Percentiles rank a stretch among this genome's conserved stretches.
Conservation (phyloP, 2,113 vertebrate species). For the Myiagra hebetior region DNA sequence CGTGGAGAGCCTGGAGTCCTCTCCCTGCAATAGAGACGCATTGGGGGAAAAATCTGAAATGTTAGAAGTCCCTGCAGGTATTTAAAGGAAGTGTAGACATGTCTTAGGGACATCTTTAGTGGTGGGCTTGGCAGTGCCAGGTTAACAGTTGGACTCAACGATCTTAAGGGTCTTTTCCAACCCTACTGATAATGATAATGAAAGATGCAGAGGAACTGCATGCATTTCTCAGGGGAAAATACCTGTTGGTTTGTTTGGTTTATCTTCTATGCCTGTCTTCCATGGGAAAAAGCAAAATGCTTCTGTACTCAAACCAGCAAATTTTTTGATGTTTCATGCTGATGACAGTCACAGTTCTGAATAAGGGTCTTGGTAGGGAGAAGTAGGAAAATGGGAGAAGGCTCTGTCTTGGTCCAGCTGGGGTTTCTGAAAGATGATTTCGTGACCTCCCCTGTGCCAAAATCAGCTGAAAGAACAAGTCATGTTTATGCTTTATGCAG, state of each 20-base stretch:
- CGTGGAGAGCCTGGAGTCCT: background rate
- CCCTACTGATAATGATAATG: background rate
- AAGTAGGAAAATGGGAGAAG: background rate
- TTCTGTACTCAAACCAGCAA: background rate
- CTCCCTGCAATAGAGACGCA: accelerated
- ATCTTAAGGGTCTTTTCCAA: background rate
- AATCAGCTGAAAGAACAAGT: background rate
- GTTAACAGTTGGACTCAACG: background rate
- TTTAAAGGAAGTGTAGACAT: background rate
- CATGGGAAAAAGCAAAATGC: background rate
- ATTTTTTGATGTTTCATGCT: background rate
- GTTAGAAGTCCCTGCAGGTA: background rate
- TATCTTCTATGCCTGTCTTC: background rate
- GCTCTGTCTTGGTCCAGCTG: background rate
- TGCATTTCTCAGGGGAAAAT: background rate
- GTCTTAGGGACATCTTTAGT: background rate
- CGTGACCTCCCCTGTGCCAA: background rate
- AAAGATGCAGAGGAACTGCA: background rate
- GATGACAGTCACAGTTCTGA: background rate
- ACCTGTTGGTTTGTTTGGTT: background rate
- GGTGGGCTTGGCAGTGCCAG: background rate
- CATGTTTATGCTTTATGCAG: background rate
- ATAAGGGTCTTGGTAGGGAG: background rate
- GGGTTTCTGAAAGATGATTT: background rate
- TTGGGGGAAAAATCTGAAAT: background rate